A percentile compares a stretch with the other conserved stretches of the same genome.
phyloP scores from a whole-genome alignment of 2,888 invertebrate species.

The Drosophila pullipes region DNA sequence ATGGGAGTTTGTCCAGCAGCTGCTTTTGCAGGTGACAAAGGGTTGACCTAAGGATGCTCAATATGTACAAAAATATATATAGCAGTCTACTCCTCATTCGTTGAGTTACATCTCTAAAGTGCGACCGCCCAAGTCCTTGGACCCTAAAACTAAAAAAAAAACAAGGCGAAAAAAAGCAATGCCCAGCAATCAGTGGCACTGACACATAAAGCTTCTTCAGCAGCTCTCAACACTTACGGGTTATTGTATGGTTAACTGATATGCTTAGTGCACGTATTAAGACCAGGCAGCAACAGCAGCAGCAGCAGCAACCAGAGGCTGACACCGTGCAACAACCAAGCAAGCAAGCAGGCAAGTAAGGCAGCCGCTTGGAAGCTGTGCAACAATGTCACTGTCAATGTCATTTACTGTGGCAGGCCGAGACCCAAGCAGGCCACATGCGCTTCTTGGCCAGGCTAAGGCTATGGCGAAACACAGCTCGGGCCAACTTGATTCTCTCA shows the following conservation, averaged over 20 bases:
- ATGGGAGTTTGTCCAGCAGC: slow-evolving; percentile 15
- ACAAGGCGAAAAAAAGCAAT: slow-evolving; percentile 16
- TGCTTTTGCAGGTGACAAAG: slow-evolving; percentile 49
- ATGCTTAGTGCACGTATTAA: slow-evolving; percentile 79
- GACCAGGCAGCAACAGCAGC: slow-evolving; percentile 56
- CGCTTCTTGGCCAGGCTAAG: slow-evolving; percentile 31
- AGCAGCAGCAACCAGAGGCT: slow-evolving; percentile 14
- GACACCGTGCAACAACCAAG: slow-evolving; percentile 5
- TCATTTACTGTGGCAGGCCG: slow-evolving; percentile 76
- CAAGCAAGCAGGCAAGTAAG: slow-evolving; percentile 16
- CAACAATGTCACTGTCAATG: slow-evolving; percentile 83
- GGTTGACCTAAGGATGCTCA: slow-evolving; percentile 52
- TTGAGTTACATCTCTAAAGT: slow-evolving; percentile 24
- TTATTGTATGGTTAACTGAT: slow-evolving; percentile 80
- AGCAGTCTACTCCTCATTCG: background rate
- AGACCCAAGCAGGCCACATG: slow-evolving; percentile 32
- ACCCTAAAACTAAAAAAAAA: background rate
- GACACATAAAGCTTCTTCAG: slow-evolving; percentile 84
- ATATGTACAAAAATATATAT: background rate
- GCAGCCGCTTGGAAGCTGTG: slow-evolving; percentile 38
- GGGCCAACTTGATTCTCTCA: slow-evolving; percentile 36
- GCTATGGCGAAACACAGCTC: slow-evolving; percentile 24
- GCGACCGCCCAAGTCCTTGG: slow-evolving; percentile 33
- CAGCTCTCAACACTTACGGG: slow-evolving; percentile 79
- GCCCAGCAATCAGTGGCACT: slow-evolving; percentile 71